phyloP scores from a whole-genome alignment of 2,797 vertebrate genomes.

The Pristis pectinata region DNA sequence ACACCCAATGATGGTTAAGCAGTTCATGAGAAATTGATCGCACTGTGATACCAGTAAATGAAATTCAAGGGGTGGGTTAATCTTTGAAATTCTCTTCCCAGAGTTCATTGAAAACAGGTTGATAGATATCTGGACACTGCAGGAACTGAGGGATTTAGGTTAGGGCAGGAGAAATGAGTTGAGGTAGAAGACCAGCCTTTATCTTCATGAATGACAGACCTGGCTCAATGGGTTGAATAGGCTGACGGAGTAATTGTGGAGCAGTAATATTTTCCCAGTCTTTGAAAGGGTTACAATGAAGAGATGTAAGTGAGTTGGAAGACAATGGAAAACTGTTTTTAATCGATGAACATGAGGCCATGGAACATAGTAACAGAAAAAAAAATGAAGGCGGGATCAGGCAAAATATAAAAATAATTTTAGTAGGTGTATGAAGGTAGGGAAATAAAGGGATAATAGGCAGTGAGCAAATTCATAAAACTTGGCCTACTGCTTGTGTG shows the following conservation, averaged over 20 bases:
- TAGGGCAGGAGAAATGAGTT: too few relatives aligned
- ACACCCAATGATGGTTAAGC: too few relatives aligned
- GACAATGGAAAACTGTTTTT: neutral
- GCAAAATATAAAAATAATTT: neutral
- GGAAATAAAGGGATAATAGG: neutral
- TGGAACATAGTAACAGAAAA: neutral
- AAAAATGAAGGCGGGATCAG: neutral
- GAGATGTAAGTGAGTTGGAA: neutral
- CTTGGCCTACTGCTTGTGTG: neutral
- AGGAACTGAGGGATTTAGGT: too few relatives aligned
- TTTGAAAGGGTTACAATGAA: neutral
- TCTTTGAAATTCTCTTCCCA: too few relatives aligned
- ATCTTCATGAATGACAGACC: too few relatives aligned
- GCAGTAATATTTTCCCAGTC: neutral
- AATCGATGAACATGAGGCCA: neutral
- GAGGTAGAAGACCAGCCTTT: too few relatives aligned
- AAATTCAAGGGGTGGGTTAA: too few relatives aligned
- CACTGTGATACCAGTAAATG: too few relatives aligned
- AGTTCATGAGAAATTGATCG: too few relatives aligned
- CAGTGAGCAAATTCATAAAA: neutral
- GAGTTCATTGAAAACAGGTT: too few relatives aligned
- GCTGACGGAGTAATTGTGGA: neutral
- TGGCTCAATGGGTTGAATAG: too few relatives aligned
- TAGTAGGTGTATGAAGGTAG: neutral
- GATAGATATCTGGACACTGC: too few relatives aligned